phyloP scores from a whole-genome alignment of 1,140 invertebrate species.

The Araneus ventricosus region DNA sequence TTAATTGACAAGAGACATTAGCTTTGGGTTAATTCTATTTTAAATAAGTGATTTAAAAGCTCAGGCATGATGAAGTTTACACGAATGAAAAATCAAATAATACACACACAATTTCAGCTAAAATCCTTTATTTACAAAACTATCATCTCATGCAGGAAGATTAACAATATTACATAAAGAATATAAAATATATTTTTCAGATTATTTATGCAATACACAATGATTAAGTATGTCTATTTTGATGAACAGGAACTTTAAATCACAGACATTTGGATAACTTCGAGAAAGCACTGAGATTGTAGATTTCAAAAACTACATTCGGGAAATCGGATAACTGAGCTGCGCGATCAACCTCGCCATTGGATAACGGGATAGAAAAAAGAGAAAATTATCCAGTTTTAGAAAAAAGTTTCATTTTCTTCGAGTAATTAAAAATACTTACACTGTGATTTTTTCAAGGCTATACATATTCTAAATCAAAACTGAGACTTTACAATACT shows the following conservation, averaged over 20 bases:
- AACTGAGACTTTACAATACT: slow-evolving; percentile 10
- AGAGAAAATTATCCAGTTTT: too few relatives aligned
- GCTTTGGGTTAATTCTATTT: too few relatives aligned
- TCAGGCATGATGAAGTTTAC: too few relatives aligned
- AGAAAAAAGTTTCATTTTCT: neutral
- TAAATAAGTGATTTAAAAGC: too few relatives aligned
- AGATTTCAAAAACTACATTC: neutral
- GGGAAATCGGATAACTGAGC: neutral
- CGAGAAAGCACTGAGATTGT: neutral
- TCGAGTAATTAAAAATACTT: neutral
- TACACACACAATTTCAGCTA: too few relatives aligned
- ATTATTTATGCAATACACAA: slow-evolving; percentile 42
- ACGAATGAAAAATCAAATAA: too few relatives aligned
- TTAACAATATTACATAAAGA: slow-evolving; percentile 23
- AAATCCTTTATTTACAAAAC: slow-evolving; percentile 62
- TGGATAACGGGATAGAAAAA: too few relatives aligned
- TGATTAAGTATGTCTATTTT: slow-evolving; percentile 35
- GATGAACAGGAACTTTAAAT: slow-evolving; percentile 54
- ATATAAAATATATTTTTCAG: slow-evolving; percentile 37
- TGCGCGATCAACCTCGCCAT: too few relatives aligned
- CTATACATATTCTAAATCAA: slow-evolving; percentile 30
- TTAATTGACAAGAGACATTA: too few relatives aligned
- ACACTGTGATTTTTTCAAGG: neutral
- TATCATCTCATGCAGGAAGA: slow-evolving; percentile 35
- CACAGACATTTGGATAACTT: slow-evolving; percentile 48